A percentile compares a stretch with the other conserved stretches of the same genome.
Evolutionary conservation across 92 coral and sea anemone species (phyloP).

Genomic region (Metridium senile): DNA sequence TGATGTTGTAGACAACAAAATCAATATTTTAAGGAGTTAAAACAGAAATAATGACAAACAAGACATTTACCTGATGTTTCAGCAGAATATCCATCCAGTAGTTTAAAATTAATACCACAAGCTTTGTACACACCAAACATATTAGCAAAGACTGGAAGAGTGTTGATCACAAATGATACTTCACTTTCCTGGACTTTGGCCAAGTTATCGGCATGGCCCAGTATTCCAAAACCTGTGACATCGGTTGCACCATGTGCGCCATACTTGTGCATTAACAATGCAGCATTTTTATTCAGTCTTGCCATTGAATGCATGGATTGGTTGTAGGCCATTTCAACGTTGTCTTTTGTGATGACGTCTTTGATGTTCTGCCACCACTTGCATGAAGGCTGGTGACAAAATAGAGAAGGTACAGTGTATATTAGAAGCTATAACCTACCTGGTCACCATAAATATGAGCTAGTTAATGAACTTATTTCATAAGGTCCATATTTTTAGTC

Average conservation of each 20-base stretch:
- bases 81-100: constrained; percentile 93
- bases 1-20: too few species aligned
- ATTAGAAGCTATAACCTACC: too few species aligned
- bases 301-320: constrained; percentile 91
- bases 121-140: constrained; percentile 86
- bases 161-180: constrained; percentile 83
- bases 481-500: too few species aligned
- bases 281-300: constrained; percentile 86
- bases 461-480: too few species aligned
- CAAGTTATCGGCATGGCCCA: constrained; percentile 94
- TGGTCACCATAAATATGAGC: too few species aligned
- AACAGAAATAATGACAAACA: too few species aligned
- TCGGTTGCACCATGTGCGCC: constrained; percentile 97
- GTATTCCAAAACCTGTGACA: constrained; percentile 95
- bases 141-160: constrained; percentile 85
- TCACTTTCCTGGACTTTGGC: constrained; percentile 75
- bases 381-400: constrained; percentile 52
- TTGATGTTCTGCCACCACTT: constrained; percentile 93
- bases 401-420: too few species aligned
- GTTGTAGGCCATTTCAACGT: constrained; percentile 77
- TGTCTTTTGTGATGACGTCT: constrained; percentile 76
- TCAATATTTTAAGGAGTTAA: too few species aligned
- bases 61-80: constrained; percentile 95
- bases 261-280: constrained; percentile 88
- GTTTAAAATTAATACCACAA: constrained; percentile 90